Percentiles rank a stretch among this genome's conserved stretches.
phyloP scores from a whole-genome alignment of 2,888 invertebrate species.

The Margaritifera margaritifera region DNA sequence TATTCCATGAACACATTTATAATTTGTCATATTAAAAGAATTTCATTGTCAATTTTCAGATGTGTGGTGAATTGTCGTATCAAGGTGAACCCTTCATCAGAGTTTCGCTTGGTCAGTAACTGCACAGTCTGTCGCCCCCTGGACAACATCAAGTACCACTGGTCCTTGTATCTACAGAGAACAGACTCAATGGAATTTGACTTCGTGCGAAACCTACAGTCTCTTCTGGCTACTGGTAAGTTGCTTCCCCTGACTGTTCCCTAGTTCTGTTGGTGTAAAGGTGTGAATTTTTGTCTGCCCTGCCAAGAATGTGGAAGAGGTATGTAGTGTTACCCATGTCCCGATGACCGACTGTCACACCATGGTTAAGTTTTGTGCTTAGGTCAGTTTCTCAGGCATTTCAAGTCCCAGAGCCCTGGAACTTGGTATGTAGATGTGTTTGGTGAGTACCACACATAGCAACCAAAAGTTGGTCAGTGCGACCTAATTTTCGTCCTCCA shows the following conservation, averaged over 20 bases:
- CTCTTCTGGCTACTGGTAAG: constrained; percentile 39
- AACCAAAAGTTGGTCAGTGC: no score
- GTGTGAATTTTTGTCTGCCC: constrained; percentile 3
- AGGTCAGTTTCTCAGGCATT: no score
- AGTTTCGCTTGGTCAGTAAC: constrained; percentile 30
- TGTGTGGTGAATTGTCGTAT: constrained; percentile 50
- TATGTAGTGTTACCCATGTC: neutral
- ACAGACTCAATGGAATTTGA: constrained; percentile 9
- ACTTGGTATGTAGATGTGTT: no score
- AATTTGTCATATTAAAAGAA: no score
- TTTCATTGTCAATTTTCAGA: constrained; percentile 22
- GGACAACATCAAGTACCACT: constrained; percentile 37
- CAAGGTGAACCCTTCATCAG: constrained; percentile 56
- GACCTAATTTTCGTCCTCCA: no score
- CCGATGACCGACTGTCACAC: no score
- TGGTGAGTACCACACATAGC: no score
- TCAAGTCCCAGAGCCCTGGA: no score
- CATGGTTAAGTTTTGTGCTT: no score
- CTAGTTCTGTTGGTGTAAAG: neutral
- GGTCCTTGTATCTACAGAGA: constrained; percentile 38
- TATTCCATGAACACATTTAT: no score
- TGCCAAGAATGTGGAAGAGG: neutral
- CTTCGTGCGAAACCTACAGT: constrained; percentile 23
- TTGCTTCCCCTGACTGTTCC: neutral
- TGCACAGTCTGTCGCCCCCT: constrained; percentile 40